These are phyloP conservation scores for Nephrotoma guestfalica DNA, from an alignment of 2,888 invertebrate genomes.

Conservation along the genomic window DNA sequence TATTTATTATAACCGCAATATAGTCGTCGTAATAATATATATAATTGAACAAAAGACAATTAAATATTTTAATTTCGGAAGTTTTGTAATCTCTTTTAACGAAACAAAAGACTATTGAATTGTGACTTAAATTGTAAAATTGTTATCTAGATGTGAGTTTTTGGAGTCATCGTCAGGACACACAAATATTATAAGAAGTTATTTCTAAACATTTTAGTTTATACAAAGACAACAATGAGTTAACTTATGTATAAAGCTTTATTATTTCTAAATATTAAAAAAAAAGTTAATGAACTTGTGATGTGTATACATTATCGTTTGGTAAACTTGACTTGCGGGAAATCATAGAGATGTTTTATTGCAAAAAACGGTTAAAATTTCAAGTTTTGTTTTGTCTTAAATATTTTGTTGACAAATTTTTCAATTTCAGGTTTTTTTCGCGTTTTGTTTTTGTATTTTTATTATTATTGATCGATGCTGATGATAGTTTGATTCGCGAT, in stretches of 20 bases:
- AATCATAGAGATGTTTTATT: not conserved
- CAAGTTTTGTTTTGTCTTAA: not conserved
- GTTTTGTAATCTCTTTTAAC: not conserved
- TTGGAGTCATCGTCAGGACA: not conserved
- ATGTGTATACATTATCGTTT: not conserved
- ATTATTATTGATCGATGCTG: too few relatives aligned
- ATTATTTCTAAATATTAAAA: not conserved
- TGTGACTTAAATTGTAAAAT: not conserved
- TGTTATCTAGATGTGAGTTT: not conserved
- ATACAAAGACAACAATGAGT: not conserved
- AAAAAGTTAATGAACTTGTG: not conserved
- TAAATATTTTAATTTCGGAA: not conserved
- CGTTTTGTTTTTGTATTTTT: too few relatives aligned
- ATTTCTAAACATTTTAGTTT: not conserved
- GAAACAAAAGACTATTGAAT: not conserved
- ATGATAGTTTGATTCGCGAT: not conserved
- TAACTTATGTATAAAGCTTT: not conserved
- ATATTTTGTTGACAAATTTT: not conserved
- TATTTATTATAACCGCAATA: not conserved
- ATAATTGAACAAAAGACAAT: not conserved
- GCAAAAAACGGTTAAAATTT: not conserved
- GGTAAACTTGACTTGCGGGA: not conserved
- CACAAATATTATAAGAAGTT: not conserved
- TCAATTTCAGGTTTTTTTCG: not conserved
- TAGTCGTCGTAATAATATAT: not conserved